phyloP scores from a whole-genome alignment of 2,888 invertebrate genomes.

The Pristionchus maxplancki region DNA sequence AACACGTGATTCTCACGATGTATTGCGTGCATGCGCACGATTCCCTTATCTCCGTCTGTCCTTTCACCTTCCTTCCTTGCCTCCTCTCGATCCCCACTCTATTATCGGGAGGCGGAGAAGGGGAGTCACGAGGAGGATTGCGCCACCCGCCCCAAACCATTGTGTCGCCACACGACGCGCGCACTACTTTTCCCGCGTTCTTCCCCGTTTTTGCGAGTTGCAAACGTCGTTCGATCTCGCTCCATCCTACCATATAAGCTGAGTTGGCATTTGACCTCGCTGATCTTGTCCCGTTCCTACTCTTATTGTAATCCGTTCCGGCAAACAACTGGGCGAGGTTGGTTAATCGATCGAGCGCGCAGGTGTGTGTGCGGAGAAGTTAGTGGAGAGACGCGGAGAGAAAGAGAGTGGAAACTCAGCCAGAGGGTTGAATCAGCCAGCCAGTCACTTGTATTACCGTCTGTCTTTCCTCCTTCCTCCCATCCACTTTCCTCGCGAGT shows the following conservation, averaged over 20 bases:
- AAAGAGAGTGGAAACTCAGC: background rate
- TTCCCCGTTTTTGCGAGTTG: background rate
- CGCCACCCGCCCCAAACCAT: constrained; percentile 31
- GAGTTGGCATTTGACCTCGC: background rate
- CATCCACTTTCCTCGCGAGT: background rate
- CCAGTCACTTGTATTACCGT: background rate
- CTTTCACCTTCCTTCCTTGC: constrained; percentile 14
- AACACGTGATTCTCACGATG: background rate
- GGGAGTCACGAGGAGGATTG: constrained; percentile 15
- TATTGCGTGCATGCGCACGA: background rate
- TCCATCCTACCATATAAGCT: background rate
- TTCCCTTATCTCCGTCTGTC: constrained; percentile 36
- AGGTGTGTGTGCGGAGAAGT: background rate
- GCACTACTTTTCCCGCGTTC: background rate
- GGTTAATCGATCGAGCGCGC: constrained; percentile 14
- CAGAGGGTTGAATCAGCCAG: background rate
- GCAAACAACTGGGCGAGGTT: background rate
- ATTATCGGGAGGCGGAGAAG: constrained; percentile 26
- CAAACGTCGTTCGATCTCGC: background rate
- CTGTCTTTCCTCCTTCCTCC: background rate
- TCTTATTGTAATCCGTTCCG: background rate
- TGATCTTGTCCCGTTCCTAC: constrained; percentile 10
- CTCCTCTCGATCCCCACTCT: background rate
- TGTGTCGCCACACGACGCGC: background rate
- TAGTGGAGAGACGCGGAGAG: background rate